Conservation (phyloP, 2,888 invertebrate species). For the Cataglyphis livida region DNA sequence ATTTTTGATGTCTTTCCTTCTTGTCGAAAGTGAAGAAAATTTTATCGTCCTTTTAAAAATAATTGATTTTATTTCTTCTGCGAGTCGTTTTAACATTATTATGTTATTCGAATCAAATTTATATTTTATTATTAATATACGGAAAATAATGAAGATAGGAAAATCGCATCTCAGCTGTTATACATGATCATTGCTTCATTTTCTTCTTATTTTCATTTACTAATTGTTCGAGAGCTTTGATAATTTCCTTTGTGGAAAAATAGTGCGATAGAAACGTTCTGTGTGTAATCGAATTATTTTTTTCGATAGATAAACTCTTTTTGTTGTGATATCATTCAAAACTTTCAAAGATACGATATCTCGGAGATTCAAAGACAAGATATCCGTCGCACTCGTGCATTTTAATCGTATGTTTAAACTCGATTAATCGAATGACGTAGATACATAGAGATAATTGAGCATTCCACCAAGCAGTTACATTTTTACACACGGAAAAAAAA, state of each 20-base stretch:
- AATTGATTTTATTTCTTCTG: neutral
- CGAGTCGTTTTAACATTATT: neutral
- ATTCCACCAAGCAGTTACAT: constrained; percentile 1
- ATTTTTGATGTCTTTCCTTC: neutral
- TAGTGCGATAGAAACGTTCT: constrained; percentile 1
- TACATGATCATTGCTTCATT: neutral
- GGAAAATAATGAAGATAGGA: neutral
- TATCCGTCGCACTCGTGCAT: constrained; percentile 11
- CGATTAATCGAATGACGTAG: constrained; percentile 11
- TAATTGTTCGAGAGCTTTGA: neutral
- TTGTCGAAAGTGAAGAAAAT: neutral
- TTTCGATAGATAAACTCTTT: constrained; percentile 6
- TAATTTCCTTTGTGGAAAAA: constrained; percentile 17
- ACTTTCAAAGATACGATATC: constrained; percentile 12
- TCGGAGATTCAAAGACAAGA: neutral
- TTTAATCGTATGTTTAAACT: constrained; percentile 25
- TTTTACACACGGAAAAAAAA: neutral
- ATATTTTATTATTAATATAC: neutral
- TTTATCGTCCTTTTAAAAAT: neutral
- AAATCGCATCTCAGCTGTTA: neutral
- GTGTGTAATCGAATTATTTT: constrained; percentile 10
- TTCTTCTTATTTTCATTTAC: neutral
- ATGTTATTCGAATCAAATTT: neutral
- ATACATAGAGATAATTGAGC: constrained; percentile 16
- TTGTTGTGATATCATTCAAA: constrained; percentile 7